These are phyloP conservation scores for Pipra filicauda DNA, from an alignment of 2,113 vertebrate species.

Conservation along the genomic window DNA sequence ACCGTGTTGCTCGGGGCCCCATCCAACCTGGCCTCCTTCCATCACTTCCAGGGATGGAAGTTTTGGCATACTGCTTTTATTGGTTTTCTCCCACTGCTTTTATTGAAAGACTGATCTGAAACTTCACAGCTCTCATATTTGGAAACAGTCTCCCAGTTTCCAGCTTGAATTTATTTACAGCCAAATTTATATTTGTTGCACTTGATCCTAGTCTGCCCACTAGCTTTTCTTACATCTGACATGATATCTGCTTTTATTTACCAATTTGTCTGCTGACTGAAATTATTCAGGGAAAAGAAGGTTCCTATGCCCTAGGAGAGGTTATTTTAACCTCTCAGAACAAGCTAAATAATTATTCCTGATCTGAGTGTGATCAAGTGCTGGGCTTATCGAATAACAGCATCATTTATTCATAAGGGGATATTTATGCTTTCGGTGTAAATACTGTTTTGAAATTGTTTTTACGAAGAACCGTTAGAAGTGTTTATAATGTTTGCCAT, in stretches of 20 bases:
- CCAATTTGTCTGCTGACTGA: background rate
- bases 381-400: background rate
- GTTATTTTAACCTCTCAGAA: conserved; percentile 18
- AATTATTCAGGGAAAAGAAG: background rate
- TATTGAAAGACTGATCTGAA: background rate
- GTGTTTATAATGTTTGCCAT: background rate
- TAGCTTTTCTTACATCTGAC: background rate
- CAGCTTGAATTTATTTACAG: background rate
- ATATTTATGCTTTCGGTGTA: background rate
- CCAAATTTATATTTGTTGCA: background rate
- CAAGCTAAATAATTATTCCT: background rate
- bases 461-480: background rate
- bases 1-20: background rate
- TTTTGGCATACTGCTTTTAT: background rate
- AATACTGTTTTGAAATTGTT: background rate
- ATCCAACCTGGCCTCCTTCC: background rate
- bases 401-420: conserved; percentile 4
- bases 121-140: background rate
- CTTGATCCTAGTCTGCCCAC: background rate
- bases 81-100: background rate
- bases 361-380: background rate
- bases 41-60: background rate
- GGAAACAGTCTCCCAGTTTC: background rate
- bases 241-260: background rate
- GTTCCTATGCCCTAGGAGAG: background rate